Evolutionary conservation across 2,113 vertebrate species (phyloP).

Genomic region (Gymnorhina tibicen): DNA sequence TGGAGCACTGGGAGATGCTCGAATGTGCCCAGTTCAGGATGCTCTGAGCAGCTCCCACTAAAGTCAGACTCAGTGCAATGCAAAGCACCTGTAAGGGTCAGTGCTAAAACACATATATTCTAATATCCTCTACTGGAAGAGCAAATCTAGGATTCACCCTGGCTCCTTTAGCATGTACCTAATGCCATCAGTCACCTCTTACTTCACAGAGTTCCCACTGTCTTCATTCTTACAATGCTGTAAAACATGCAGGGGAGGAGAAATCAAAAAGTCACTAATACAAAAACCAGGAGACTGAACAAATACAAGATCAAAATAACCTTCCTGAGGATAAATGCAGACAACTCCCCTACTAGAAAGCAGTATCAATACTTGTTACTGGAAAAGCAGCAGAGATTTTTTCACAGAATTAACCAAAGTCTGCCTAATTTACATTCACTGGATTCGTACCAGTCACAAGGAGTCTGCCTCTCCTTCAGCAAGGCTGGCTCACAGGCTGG

Average conservation of each 20-base stretch:
- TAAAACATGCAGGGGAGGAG: background rate
- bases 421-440: background rate
- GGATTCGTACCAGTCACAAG: background rate
- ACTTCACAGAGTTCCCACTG: background rate
- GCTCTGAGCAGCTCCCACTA: background rate
- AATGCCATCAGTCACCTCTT: background rate
- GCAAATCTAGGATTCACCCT: background rate
- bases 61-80: background rate
- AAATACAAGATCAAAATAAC: background rate
- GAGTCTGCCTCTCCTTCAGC: rapidly evolving
- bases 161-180: background rate
- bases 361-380: background rate
- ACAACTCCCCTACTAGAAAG: background rate
- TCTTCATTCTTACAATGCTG: background rate
- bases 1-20: background rate
- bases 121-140: background rate
- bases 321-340: background rate
- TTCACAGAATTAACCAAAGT: background rate
- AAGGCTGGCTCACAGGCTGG: background rate
- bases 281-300: background rate
- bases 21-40: background rate
- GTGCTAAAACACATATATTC: background rate
- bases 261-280: background rate
- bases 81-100: background rate
- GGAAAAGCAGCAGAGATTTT: background rate